These are phyloP conservation scores for Nycticorax nycticorax DNA, from an alignment of 2,113 vertebrate genomes.

Conservation along the genomic window DNA sequence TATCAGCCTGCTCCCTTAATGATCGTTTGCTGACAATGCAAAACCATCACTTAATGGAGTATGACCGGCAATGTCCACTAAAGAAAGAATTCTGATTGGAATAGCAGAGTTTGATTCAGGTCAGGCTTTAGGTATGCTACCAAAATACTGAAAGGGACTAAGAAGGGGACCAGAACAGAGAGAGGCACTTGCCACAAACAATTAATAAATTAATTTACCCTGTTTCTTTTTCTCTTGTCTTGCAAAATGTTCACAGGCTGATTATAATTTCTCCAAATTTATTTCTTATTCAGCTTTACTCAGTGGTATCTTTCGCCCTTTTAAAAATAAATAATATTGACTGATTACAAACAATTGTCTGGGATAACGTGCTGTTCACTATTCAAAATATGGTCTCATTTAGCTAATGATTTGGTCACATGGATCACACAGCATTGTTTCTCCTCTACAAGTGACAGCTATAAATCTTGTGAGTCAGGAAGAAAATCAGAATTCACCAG, in stretches of 20 bases:
- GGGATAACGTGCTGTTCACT: not conserved
- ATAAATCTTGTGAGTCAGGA: not conserved
- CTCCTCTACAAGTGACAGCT: not conserved
- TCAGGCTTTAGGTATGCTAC: not conserved
- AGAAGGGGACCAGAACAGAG: not conserved
- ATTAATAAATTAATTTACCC: constrained; percentile 26
- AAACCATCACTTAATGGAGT: not conserved
- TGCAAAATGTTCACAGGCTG: constrained; percentile 14
- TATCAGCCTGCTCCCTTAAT: not conserved
- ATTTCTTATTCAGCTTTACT: constrained; percentile 50
- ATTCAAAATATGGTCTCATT: constrained; percentile 30
- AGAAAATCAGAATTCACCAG: not conserved
- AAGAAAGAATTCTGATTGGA: not conserved
- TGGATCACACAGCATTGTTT: not conserved
- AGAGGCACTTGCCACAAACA: not conserved
- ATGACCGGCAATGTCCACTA: not conserved
- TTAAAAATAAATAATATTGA: constrained; percentile 55
- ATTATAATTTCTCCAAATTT: constrained; percentile 32
- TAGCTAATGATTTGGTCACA: constrained; percentile 10
- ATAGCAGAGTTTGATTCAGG: constrained; percentile 21
- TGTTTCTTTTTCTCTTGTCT: constrained; percentile 10
- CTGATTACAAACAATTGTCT: constrained; percentile 19
- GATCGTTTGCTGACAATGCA: not conserved
- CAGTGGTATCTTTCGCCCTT: not conserved
- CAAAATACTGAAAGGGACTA: not conserved